Evolutionary conservation across 92 coral and sea anemone species (phyloP).

Genomic region (Zoanthus sociatus): DNA sequence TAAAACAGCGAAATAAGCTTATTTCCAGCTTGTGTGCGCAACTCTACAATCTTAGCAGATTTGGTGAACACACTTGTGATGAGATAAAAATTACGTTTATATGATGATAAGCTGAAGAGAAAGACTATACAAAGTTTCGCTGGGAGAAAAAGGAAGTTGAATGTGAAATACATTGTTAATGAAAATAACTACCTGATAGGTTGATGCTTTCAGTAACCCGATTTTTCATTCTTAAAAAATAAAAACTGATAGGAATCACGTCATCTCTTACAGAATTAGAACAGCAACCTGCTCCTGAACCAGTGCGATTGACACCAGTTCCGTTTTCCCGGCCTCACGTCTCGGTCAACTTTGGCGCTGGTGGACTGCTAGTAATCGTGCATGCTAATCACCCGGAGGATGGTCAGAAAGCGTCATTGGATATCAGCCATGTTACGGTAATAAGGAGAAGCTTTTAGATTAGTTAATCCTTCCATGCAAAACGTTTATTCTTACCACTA

Average conservation of each 20-base stretch:
- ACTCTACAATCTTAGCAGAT: too few species aligned
- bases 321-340: constrained; percentile 39
- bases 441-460: background rate
- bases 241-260: background rate
- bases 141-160: too few species aligned
- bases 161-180: too few species aligned
- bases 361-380: constrained; percentile 29
- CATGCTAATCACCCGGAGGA: constrained; percentile 30
- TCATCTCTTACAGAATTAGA: constrained; percentile 1
- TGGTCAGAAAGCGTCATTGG: constrained; percentile 40
- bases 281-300: background rate
- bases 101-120: too few species aligned
- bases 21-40: too few species aligned
- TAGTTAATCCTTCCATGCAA: background rate
- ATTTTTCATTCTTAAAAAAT: background rate
- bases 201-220: background rate
- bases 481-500: background rate
- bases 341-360: constrained; percentile 26
- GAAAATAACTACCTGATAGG: background rate
- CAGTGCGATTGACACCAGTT: constrained; percentile 38
- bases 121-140: too few species aligned
- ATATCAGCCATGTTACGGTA: constrained; percentile 36
- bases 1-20: too few species aligned
- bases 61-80: too few species aligned
- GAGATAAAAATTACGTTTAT: too few species aligned